A percentile compares a stretch with the other conserved stretches of the same genome.
phyloP scores from a whole-genome alignment of 2,113 vertebrate species.

The Tragelaphus buxtoni region DNA sequence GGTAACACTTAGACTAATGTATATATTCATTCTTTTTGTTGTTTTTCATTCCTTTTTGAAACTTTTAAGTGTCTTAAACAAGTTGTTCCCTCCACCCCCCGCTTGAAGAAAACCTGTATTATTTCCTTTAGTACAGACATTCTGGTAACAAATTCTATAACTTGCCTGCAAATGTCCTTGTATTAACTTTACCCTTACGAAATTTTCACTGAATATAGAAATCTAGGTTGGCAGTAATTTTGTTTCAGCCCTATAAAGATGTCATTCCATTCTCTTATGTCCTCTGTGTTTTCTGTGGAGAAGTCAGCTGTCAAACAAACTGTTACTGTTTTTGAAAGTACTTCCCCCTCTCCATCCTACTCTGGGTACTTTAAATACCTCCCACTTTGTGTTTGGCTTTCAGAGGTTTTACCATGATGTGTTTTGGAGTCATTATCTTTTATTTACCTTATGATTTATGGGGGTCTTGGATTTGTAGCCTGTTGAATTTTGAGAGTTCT shows the following conservation, averaged over 20 bases:
- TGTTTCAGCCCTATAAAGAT: background rate
- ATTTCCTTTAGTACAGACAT: background rate
- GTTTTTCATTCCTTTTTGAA: background rate
- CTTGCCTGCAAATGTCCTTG: background rate
- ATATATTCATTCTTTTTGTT: background rate
- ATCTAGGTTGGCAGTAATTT: background rate
- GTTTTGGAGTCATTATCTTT: background rate
- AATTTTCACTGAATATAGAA: background rate
- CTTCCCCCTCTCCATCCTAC: background rate
- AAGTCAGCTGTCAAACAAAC: background rate
- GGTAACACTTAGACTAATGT: background rate
- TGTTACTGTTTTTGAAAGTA: background rate
- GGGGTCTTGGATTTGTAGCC: background rate
- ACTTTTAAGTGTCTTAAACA: background rate
- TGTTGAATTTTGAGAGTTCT: background rate
- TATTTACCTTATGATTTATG: background rate
- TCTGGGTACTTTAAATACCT: background rate
- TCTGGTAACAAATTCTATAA: background rate
- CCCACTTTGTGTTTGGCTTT: background rate
- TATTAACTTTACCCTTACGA: background rate
- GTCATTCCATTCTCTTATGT: background rate
- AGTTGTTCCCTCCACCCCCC: too few relatives aligned
- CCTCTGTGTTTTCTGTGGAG: background rate
- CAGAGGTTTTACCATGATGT: background rate
- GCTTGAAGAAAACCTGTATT: background rate